Evolutionary conservation across 2,888 invertebrate species (phyloP).

Genomic region (Hypena proboscidalis): DNA sequence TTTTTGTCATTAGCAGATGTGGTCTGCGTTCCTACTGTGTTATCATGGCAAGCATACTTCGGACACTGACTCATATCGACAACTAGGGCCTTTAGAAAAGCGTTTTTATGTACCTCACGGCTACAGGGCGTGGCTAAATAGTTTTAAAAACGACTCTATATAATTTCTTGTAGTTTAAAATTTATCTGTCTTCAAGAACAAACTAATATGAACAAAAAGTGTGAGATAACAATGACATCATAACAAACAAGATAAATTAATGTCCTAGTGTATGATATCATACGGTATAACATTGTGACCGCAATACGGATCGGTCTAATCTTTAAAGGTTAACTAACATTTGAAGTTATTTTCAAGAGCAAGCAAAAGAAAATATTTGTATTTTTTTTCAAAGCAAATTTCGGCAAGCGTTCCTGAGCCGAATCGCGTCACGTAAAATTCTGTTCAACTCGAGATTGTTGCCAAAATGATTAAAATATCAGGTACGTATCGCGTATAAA

Average conservation of each 20-base stretch:
- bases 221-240: conserved; percentile 56
- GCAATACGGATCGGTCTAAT: conserved; percentile 37
- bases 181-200: conserved; percentile 5
- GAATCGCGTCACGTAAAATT: conserved; percentile 7
- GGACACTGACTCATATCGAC: conserved; percentile 50
- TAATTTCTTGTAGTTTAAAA: not conserved
- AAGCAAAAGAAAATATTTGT: not conserved
- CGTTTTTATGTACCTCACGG: conserved; percentile 29
- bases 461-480: conserved; percentile 24
- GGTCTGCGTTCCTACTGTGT: conserved; percentile 36
- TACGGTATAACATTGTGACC: conserved; percentile 43
- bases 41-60: conserved; percentile 54
- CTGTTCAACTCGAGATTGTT: conserved; percentile 8
- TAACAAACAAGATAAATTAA: conserved; percentile 52
- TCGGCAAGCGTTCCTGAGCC: conserved; percentile 8
- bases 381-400: conserved; percentile 3
- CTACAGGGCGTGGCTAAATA: conserved; percentile 50
- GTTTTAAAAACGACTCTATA: conserved; percentile 20
- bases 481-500: conserved; percentile 6
- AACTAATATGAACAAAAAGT: conserved; percentile 26
- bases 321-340: conserved; percentile 23
- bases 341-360: not conserved
- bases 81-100: conserved; percentile 43
- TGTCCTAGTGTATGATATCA: conserved; percentile 53
- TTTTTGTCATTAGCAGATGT: conserved; percentile 64